Percentiles rank a stretch among this genome's conserved stretches.
Conservation (phyloP, 2,797 vertebrate species). For the Sardinella longiceps region DNA sequence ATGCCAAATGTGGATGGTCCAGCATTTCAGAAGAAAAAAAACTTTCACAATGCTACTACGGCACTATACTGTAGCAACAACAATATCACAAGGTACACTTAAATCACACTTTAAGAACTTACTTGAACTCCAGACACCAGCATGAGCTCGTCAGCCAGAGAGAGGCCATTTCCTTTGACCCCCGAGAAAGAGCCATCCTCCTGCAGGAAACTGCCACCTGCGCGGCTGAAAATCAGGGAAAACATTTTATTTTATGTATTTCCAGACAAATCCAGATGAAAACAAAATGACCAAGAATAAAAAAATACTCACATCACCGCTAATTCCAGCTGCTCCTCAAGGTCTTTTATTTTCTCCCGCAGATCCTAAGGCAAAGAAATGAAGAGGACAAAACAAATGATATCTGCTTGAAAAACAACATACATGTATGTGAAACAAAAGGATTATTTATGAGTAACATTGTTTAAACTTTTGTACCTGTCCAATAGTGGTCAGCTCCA, state of each 20-base stretch:
- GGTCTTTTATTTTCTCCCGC: not conserved
- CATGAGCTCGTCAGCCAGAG: not conserved
- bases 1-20: not conserved
- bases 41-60: not conserved
- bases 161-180: not conserved
- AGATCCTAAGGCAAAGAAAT: not conserved
- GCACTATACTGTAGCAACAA: not conserved
- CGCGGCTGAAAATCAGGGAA: not conserved
- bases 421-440: not conserved
- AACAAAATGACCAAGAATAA: not conserved
- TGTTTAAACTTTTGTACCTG: not conserved
- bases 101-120: not conserved
- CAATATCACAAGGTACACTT: not conserved
- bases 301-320: not conserved
- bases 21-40: not conserved
- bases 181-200: not conserved
- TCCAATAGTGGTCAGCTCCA: not conserved
- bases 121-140: not conserved
- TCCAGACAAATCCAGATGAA: not conserved
- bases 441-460: no score
- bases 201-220: not conserved
- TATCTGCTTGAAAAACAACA: not conserved
- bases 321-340: not conserved
- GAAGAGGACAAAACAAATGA: not conserved
- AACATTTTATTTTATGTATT: not conserved